Evolutionary conservation across 2,888 invertebrate genomes (phyloP).

Genomic region (Malacosoma neustria): DNA sequence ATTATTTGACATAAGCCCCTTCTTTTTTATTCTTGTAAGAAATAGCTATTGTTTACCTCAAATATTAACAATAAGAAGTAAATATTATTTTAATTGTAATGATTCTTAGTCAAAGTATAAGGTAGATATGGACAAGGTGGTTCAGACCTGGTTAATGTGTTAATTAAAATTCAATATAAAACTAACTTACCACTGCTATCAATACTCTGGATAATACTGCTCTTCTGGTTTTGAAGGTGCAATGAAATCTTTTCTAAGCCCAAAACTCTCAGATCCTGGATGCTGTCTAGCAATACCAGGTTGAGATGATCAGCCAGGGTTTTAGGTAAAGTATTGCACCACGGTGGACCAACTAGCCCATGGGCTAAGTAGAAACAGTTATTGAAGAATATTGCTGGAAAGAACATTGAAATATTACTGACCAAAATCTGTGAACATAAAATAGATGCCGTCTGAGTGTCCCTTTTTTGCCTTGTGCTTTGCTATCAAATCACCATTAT

Average conservation of each 20-base stretch:
- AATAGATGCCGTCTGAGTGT: too few species aligned
- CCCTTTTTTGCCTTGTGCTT: too few species aligned
- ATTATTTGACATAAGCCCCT: too few species aligned
- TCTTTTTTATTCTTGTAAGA: too few species aligned
- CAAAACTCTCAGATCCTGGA: slow-evolving; percentile 55
- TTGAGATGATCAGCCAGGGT: slow-evolving; percentile 39
- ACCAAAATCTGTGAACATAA: background rate
- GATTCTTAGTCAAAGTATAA: too few species aligned
- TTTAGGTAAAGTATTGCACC: slow-evolving; percentile 43
- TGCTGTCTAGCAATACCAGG: slow-evolving; percentile 43
- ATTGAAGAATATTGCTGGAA: slow-evolving; percentile 66
- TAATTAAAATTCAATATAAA: too few species aligned
- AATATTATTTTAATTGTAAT: too few species aligned
- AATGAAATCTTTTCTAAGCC: slow-evolving; percentile 61
- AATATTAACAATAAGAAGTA: too few species aligned
- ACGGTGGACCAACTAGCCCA: slow-evolving; percentile 64
- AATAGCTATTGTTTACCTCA: too few species aligned
- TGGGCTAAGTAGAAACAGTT: slow-evolving; percentile 68
- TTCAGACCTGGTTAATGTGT: too few species aligned
- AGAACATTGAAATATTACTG: background rate
- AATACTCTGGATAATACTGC: slow-evolving; percentile 42
- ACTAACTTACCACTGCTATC: slow-evolving; percentile 40
- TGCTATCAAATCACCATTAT: too few species aligned
- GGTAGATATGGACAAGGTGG: too few species aligned
- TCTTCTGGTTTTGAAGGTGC: slow-evolving; percentile 53